A percentile compares a stretch with the other conserved stretches of the same genome.
These are phyloP conservation scores for Rhamnusium bicolor DNA, from an alignment of 2,888 invertebrate species.

Conservation along the genomic window DNA sequence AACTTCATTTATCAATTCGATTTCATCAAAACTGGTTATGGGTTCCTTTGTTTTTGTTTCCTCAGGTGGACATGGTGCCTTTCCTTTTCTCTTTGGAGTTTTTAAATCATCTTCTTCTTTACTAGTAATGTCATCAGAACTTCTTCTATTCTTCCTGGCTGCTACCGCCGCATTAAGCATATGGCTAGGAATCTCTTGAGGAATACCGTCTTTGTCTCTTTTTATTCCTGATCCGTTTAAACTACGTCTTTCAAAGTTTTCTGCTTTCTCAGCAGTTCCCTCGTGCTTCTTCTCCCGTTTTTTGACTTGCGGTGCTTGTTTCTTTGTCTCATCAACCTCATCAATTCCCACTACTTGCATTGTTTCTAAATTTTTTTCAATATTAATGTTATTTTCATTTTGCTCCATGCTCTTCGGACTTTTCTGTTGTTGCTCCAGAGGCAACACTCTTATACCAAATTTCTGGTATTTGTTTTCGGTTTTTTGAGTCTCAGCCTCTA, in stretches of 20 bases:
- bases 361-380: conserved; percentile 59
- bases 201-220: conserved; percentile 76
- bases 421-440: conserved; percentile 63
- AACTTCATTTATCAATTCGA: conserved; percentile 72
- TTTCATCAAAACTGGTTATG: conserved; percentile 72
- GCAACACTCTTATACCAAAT: conserved; percentile 80
- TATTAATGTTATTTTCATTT: conserved; percentile 69
- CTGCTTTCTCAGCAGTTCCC: conserved; percentile 61
- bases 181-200: conserved; percentile 81
- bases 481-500: conserved; percentile 74
- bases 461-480: conserved; percentile 76
- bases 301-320: conserved; percentile 72
- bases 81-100: conserved; percentile 78
- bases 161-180: conserved; percentile 83
- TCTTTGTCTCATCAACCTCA: conserved; percentile 72
- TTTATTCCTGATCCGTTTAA: conserved; percentile 76
- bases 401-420: conserved; percentile 67
- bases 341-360: conserved; percentile 64
- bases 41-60: conserved; percentile 44
- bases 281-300: conserved; percentile 70
- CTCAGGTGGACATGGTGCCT: conserved; percentile 81
- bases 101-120: conserved; percentile 68
- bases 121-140: conserved; percentile 62
- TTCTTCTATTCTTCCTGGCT: conserved; percentile 79
- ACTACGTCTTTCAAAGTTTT: conserved; percentile 68